phyloP scores from a whole-genome alignment of 37 sponge, comb jelly and placozoan genomes.

The Ephydatia muelleri region DNA sequence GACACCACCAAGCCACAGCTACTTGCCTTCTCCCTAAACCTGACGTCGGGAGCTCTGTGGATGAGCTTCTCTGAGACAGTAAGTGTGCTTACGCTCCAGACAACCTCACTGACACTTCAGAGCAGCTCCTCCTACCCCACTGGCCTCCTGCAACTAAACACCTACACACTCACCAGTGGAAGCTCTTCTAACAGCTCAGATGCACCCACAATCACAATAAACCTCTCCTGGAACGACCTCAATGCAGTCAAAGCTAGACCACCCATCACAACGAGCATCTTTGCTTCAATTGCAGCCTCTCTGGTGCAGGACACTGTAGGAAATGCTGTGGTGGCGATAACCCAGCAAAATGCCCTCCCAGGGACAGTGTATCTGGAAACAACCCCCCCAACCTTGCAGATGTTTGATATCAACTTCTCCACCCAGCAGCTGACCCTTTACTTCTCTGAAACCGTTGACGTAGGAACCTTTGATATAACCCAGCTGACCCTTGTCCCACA shows the following conservation, averaged over 20 bases:
- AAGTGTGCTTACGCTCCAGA: slow-evolving; percentile 54
- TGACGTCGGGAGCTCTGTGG: slow-evolving; percentile 48
- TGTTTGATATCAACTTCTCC: slow-evolving; percentile 66
- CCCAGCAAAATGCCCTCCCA: slow-evolving; percentile 21
- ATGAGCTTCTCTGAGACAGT: slow-evolving; percentile 83
- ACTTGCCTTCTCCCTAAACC: slow-evolving; percentile 43
- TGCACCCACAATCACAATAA: slow-evolving; percentile 52
- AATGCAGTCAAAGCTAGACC: slow-evolving; percentile 81
- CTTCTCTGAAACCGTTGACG: slow-evolving; percentile 83
- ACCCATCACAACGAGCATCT: slow-evolving; percentile 44
- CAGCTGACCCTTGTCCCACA: slow-evolving; percentile 43
- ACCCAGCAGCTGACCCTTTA: slow-evolving; percentile 57
- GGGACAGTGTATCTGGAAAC: slow-evolving; percentile 38
- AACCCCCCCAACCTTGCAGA: slow-evolving; percentile 50
- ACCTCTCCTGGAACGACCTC: slow-evolving; percentile 54
- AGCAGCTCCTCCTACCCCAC: slow-evolving; percentile 10
- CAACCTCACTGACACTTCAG: slow-evolving; percentile 52
- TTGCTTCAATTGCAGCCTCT: slow-evolving; percentile 33
- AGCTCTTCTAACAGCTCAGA: slow-evolving; percentile 41
- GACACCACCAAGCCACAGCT: slow-evolving; percentile 78
- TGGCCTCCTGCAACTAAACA: slow-evolving; percentile 33
- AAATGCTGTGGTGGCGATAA: slow-evolving; percentile 44
- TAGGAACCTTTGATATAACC: slow-evolving; percentile 60
- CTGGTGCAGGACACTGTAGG: slow-evolving; percentile 64
- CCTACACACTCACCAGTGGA: slow-evolving; percentile 38